A percentile compares a stretch with the other conserved stretches of the same genome.
Evolutionary conservation across 2,113 vertebrate species (phyloP).

Genomic region (Rhinoptilus africanus): DNA sequence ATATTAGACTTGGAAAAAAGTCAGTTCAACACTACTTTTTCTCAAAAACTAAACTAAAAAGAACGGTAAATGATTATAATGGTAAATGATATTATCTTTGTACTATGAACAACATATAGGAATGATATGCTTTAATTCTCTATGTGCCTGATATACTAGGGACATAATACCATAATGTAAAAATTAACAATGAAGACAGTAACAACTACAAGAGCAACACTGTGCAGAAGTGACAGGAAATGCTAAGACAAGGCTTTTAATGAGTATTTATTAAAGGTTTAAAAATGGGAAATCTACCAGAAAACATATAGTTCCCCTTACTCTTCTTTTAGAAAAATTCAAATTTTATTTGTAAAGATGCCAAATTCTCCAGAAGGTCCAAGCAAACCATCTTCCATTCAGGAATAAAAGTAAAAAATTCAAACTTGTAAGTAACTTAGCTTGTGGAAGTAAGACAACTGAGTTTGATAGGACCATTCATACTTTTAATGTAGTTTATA

Average conservation of each 20-base stretch:
- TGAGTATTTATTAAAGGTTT: neutral
- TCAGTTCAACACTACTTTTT: neutral
- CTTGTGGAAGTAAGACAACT: neutral
- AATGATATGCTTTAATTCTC: neutral
- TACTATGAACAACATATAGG: neutral
- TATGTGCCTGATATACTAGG: neutral
- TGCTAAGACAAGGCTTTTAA: neutral
- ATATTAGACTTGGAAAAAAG: neutral
- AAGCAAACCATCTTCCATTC: neutral
- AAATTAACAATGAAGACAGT: neutral
- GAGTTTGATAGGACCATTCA: neutral
- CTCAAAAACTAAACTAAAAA: neutral
- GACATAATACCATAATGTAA: neutral
- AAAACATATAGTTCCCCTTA: neutral
- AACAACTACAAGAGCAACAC: neutral
- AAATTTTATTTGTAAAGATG: neutral
- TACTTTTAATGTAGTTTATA: accelerated
- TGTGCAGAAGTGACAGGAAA: neutral
- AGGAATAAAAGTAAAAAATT: neutral
- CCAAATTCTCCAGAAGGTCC: neutral
- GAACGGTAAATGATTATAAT: neutral
- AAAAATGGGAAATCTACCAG: neutral
- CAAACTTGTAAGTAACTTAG: neutral
- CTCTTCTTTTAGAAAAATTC: neutral
- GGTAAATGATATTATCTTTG: neutral